Percentiles rank a stretch among this genome's conserved stretches.
Conservation (phyloP, 2,888 invertebrate genomes). For the Thecocarcelia acutangulata region DNA sequence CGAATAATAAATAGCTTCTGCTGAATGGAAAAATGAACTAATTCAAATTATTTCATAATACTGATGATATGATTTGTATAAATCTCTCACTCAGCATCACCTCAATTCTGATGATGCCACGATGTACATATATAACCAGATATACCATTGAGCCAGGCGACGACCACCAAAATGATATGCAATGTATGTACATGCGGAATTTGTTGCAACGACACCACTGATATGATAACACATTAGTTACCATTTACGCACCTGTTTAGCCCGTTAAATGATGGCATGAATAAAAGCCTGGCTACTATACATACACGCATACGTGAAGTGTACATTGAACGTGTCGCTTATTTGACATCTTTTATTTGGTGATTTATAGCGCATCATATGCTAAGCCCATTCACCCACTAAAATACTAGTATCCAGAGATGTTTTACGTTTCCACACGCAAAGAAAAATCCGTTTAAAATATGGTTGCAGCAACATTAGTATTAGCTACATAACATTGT, state of each 20-base stretch:
- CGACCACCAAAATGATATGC: no score
- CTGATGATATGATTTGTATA: neutral
- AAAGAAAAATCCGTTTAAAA: no score
- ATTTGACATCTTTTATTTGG: conserved; percentile 67
- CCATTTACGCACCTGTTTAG: conserved; percentile 69
- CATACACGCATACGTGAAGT: conserved; percentile 65
- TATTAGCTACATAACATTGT: no score
- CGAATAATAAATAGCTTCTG: conserved; percentile 56
- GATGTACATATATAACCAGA: conserved; percentile 73
- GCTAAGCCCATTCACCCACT: conserved; percentile 26
- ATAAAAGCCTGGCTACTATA: conserved; percentile 72
- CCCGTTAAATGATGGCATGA: conserved; percentile 71
- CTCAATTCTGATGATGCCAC: conserved; percentile 72
- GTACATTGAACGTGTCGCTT: conserved; percentile 72
- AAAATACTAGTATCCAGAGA: conserved; percentile 20
- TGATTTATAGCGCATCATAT: conserved; percentile 40
- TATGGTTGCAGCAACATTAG: no score
- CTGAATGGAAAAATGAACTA: conserved; percentile 20
- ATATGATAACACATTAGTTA: conserved; percentile 71
- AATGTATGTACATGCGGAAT: conserved; percentile 74
- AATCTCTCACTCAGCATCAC: conserved; percentile 63
- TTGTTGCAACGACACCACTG: conserved; percentile 74
- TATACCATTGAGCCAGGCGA: conserved; percentile 75
- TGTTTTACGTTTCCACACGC: no score
- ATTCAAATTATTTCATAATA: conserved; percentile 30